Conservation (phyloP, 2,113 vertebrate genomes). For the Carettochelys insculpta region DNA sequence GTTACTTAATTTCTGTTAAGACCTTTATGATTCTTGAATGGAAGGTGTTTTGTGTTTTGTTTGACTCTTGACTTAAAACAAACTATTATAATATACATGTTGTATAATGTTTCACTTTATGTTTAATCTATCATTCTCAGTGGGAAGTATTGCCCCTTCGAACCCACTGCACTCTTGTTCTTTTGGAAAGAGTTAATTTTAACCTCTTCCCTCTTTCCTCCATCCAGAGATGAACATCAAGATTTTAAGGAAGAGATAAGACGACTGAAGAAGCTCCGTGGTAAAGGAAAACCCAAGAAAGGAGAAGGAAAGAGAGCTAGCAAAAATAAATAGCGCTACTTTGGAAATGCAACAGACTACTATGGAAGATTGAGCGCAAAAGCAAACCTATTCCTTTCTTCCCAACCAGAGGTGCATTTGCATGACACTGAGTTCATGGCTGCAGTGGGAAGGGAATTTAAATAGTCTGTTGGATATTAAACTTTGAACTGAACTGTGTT, state of each 20-base stretch:
- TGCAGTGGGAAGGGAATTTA: not conserved
- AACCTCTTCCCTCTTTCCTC: not conserved
- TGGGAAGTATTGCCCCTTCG: not conserved
- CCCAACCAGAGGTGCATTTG: not conserved
- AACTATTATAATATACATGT: not conserved
- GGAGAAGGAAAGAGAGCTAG: slow-evolving; percentile 93
- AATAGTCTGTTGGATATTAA: not conserved
- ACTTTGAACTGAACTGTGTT: not conserved
- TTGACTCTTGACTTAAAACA: not conserved
- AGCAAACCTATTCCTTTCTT: not conserved
- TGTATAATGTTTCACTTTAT: not conserved
- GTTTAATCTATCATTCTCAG: not conserved
- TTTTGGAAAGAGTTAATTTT: not conserved
- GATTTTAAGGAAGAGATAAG: slow-evolving; percentile 96
- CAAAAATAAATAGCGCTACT: slow-evolving; percentile 84
- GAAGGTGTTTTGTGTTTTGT: not conserved
- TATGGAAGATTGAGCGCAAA: not conserved
- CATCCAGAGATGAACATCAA: slow-evolving; percentile 91
- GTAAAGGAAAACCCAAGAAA: slow-evolving; percentile 93
- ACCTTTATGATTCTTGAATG: not conserved
- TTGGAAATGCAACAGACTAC: not conserved
- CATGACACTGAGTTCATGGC: not conserved
- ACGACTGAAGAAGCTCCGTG: slow-evolving; percentile 89
- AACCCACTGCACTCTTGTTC: not conserved
- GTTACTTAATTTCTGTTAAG: not conserved